phyloP scores from a whole-genome alignment of 1,140 invertebrate genomes.

The Cotesia glomerata region DNA sequence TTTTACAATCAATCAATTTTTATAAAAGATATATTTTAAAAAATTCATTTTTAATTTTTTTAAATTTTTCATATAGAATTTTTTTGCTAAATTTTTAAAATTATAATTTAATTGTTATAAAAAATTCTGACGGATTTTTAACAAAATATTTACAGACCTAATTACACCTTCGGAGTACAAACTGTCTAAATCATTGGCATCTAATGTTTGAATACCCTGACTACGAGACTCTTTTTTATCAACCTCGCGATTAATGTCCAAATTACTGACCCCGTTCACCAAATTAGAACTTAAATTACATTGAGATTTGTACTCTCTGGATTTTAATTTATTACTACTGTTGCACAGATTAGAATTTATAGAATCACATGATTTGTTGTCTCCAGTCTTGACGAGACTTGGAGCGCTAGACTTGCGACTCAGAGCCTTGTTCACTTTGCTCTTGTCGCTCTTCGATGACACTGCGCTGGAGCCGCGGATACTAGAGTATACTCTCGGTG shows the following conservation, averaged over 20 bases:
- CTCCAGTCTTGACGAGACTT: neutral
- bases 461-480: neutral
- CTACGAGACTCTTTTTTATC: slow-evolving; percentile 38
- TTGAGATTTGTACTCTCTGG: neutral
- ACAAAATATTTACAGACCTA: slow-evolving; percentile 41
- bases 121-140: too few species aligned
- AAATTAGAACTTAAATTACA: neutral
- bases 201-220: slow-evolving; percentile 55
- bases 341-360: slow-evolving; percentile 37
- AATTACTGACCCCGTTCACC: slow-evolving; percentile 9
- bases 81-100: too few species aligned
- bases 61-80: too few species aligned
- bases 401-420: slow-evolving; percentile 32
- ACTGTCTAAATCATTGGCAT: slow-evolving; percentile 41
- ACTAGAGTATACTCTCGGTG: slow-evolving; percentile 35
- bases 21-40: too few species aligned
- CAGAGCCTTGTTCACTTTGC: neutral
- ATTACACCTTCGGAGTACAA: slow-evolving; percentile 48
- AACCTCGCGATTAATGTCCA: slow-evolving; percentile 18
- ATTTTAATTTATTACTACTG: slow-evolving; percentile 20
- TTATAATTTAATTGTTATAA: too few species aligned
- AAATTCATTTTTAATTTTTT: too few species aligned
- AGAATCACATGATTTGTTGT: neutral
- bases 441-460: slow-evolving; percentile 11
- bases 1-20: too few species aligned